Evolutionary conservation across 2,888 invertebrate species (phyloP).

Genomic region (Perithous albicinctus): DNA sequence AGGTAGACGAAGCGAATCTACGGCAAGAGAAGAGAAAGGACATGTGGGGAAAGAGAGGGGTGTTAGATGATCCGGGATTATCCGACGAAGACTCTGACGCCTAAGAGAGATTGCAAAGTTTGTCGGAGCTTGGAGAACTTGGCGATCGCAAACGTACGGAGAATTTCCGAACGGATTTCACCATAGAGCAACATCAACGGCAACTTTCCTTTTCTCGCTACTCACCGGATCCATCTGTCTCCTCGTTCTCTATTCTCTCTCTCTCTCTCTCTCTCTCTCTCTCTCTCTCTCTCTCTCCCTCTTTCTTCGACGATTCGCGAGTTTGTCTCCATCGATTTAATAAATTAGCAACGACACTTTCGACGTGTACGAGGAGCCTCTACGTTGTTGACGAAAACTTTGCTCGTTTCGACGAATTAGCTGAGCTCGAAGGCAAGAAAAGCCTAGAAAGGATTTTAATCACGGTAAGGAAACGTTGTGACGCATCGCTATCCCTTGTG

Average conservation of each 20-base stretch:
- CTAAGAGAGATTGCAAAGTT: constrained; percentile 71
- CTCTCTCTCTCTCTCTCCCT: too few species aligned
- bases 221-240: constrained; percentile 11
- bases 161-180: constrained; percentile 54
- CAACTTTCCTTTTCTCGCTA: constrained; percentile 29
- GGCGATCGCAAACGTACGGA: constrained; percentile 35
- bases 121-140: constrained; percentile 60
- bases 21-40: constrained; percentile 39
- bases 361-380: background rate
- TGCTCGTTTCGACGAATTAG: constrained; percentile 53
- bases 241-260: too few species aligned
- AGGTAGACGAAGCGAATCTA: background rate
- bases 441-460: constrained; percentile 30
- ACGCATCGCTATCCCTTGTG: background rate
- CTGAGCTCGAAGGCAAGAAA: constrained; percentile 20
- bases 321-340: constrained; percentile 43
- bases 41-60: constrained; percentile 36
- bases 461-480: background rate
- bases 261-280: too few species aligned
- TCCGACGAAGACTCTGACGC: constrained; percentile 68
- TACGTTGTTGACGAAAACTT: constrained; percentile 39
- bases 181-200: constrained; percentile 15
- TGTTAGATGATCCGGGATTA: constrained; percentile 75
- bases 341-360: constrained; percentile 57
- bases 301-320: constrained; percentile 37